A percentile compares a stretch with the other conserved stretches of the same genome.
Conservation (phyloP, 2,797 vertebrate genomes). For the Diplodus puntazzo region DNA sequence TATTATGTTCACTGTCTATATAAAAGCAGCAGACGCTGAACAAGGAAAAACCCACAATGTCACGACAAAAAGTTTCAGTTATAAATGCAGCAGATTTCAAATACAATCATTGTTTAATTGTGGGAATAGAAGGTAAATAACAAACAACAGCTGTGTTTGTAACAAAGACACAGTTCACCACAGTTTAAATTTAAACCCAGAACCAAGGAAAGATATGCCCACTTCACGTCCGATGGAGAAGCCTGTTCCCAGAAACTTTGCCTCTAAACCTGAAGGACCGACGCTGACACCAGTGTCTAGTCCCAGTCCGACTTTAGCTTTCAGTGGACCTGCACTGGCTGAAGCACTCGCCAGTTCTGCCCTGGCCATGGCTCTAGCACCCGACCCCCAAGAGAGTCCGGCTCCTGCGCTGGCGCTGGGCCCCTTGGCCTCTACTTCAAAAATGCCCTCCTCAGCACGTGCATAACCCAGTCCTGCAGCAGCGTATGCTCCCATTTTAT, state of each 20-base stretch:
- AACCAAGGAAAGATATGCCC: background rate
- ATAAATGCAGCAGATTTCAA: too few species aligned
- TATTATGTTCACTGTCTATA: too few species aligned
- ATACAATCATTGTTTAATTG: too few species aligned
- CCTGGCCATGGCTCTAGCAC: background rate
- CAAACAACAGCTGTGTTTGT: too few species aligned
- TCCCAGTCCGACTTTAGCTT: conserved; percentile 1
- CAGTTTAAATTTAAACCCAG: background rate
- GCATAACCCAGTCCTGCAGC: background rate
- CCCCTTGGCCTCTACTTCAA: conserved; percentile 30
- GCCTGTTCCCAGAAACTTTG: conserved; percentile 42
- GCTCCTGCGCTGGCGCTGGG: conserved; percentile 12
- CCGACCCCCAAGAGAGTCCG: fast-evolving
- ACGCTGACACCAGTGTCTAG: conserved; percentile 8
- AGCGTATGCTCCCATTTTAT: background rate
- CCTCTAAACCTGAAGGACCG: fast-evolving
- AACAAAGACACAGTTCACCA: background rate
- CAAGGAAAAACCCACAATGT: too few species aligned
- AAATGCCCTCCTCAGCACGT: background rate
- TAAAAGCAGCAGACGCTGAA: too few species aligned
- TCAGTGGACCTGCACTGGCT: background rate
- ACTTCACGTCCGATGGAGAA: fast-evolving
- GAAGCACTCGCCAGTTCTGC: conserved; percentile 32
- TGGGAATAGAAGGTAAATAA: too few species aligned
- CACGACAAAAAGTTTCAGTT: too few species aligned